Conservation (phyloP, 1,140 invertebrate genomes). For the Helicoverpa zea region DNA sequence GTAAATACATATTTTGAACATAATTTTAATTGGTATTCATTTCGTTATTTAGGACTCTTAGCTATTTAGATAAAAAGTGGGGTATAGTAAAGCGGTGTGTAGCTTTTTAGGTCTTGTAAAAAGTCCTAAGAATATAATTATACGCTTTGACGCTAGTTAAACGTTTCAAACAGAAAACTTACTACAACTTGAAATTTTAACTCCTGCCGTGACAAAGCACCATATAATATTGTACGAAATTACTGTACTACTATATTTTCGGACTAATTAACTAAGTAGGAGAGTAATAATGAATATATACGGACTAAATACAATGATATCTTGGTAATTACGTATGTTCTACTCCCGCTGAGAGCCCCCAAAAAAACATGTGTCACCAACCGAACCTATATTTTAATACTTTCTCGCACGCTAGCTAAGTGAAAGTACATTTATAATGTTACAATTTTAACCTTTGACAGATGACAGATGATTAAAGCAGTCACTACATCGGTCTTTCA, state of each 20-base stretch:
- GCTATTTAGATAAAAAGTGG: too few relatives aligned
- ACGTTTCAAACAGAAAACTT: too few relatives aligned
- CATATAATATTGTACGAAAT: slow-evolving; percentile 1
- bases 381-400: not conserved
- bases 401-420: not conserved
- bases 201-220: slow-evolving; percentile 14
- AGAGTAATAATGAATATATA: slow-evolving; percentile 11
- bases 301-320: not conserved
- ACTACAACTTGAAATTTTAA: not conserved
- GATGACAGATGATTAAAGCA: too few relatives aligned
- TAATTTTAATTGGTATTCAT: too few relatives aligned
- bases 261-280: slow-evolving; percentile 27
- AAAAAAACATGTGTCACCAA: slow-evolving; percentile 22
- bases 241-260: slow-evolving; percentile 1
- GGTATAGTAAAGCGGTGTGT: too few relatives aligned
- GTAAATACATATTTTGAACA: too few relatives aligned
- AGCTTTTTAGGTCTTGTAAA: too few relatives aligned
- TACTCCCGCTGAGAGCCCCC: slow-evolving; percentile 18
- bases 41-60: too few relatives aligned
- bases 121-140: too few relatives aligned
- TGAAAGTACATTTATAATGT: not conserved
- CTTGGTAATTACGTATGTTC: not conserved
- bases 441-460: too few relatives aligned
- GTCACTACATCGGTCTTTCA: too few relatives aligned
- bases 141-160: too few relatives aligned